Evolutionary conservation across 64 coral and sea anemone species (phyloP).

Genomic region (Porites lutea): DNA sequence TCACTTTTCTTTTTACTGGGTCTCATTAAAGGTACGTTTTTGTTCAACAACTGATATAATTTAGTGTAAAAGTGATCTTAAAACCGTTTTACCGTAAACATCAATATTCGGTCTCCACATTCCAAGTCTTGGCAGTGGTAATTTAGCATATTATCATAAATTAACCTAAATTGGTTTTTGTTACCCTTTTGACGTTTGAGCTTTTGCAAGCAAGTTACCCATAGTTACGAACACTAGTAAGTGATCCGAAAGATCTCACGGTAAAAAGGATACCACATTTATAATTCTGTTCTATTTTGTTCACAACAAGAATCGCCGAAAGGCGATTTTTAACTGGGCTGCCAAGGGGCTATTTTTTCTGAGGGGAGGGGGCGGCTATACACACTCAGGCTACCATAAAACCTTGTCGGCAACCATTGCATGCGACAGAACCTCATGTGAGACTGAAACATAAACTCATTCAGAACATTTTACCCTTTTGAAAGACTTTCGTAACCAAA

Average conservation of each 20-base stretch:
- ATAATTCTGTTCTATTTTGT: neutral
- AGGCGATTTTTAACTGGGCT: too few species aligned
- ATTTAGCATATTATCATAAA: neutral
- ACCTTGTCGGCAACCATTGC: too few species aligned
- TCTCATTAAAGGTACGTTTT: too few species aligned
- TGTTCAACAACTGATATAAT: neutral
- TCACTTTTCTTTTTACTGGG: neutral
- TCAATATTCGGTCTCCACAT: neutral
- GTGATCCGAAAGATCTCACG: neutral
- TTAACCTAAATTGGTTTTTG: neutral
- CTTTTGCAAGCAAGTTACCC: neutral
- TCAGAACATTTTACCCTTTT: too few species aligned
- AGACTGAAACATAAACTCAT: too few species aligned
- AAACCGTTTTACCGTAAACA: neutral
- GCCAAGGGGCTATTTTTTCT: too few species aligned
- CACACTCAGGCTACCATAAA: too few species aligned
- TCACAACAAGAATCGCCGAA: too few species aligned
- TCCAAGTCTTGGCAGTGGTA: neutral
- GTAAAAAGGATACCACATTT: conserved; percentile 3
- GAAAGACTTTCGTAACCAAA: too few species aligned
- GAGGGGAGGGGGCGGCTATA: too few species aligned
- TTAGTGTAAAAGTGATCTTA: neutral
- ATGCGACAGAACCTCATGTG: too few species aligned
- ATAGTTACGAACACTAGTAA: neutral
- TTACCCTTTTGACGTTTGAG: neutral